These are phyloP conservation scores for Nymphicus hollandicus DNA, from an alignment of 2,113 vertebrate genomes.

Conservation along the genomic window DNA sequence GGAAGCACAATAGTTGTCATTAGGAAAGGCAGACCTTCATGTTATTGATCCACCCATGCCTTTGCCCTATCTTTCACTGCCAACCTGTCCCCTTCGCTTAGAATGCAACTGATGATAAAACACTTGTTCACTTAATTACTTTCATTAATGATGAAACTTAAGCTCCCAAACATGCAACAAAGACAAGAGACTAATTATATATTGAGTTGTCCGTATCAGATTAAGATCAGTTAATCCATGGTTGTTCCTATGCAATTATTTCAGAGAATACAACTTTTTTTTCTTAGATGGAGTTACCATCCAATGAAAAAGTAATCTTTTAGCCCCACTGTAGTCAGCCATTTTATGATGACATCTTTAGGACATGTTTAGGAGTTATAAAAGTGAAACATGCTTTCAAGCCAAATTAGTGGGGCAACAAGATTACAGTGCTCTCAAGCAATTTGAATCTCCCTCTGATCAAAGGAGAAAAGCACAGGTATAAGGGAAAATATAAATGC, in stretches of 20 bases:
- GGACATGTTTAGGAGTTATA: neutral
- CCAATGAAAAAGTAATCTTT: neutral
- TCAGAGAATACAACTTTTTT: neutral
- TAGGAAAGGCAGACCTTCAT: neutral
- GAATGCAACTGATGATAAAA: neutral
- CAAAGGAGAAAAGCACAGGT: neutral
- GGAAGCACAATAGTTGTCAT: neutral
- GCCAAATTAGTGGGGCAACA: neutral
- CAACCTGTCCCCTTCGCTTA: neutral
- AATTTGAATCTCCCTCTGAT: neutral
- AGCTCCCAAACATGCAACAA: neutral
- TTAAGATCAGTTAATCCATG: neutral
- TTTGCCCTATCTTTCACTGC: neutral
- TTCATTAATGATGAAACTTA: slow-evolving; percentile 27
- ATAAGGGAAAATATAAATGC: neutral
- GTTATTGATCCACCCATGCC: slow-evolving; percentile 19
- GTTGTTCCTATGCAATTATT: neutral
- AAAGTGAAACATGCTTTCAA: neutral
- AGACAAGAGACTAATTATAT: slow-evolving; percentile 26
- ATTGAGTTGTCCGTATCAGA: slow-evolving; percentile 6
- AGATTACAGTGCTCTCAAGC: neutral
- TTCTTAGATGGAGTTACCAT: neutral
- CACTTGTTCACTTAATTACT: slow-evolving; percentile 49
- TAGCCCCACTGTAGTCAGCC: neutral
- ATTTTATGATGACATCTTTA: neutral